phyloP scores from a whole-genome alignment of 2,113 vertebrate genomes.

The Psammodynastes pulverulentus region DNA sequence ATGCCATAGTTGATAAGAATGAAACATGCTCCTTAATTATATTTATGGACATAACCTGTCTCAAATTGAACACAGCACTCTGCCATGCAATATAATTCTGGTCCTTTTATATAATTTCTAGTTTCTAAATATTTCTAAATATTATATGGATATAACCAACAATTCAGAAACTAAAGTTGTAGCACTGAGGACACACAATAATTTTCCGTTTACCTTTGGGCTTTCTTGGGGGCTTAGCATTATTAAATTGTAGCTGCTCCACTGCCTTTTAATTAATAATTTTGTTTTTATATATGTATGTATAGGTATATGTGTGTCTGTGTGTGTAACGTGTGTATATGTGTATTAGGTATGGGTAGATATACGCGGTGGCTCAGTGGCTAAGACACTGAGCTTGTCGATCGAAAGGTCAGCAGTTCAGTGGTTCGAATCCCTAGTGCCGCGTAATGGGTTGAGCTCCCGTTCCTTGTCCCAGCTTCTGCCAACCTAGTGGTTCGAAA shows the following conservation, averaged over 20 bases:
- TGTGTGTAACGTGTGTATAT: too few relatives aligned
- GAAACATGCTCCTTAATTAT: background rate
- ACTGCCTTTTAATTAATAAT: conserved; percentile 36
- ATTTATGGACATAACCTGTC: background rate
- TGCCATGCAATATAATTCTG: background rate
- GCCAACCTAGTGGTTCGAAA: too few relatives aligned
- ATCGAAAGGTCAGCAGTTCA: too few relatives aligned
- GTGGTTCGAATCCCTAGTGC: too few relatives aligned
- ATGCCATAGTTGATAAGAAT: background rate
- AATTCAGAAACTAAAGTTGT: background rate
- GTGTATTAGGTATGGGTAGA: too few relatives aligned
- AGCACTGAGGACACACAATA: background rate
- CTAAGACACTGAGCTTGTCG: too few relatives aligned
- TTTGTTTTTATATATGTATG: background rate
- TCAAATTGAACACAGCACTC: background rate
- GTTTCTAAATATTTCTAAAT: background rate
- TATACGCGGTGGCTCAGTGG: too few relatives aligned
- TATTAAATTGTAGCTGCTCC: conserved; percentile 14
- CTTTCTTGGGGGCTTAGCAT: background rate
- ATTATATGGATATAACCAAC: background rate
- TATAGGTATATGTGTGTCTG: too few relatives aligned
- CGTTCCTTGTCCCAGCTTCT: too few relatives aligned
- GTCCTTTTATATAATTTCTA: background rate
- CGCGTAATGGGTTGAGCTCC: too few relatives aligned
- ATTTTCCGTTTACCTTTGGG: background rate